Conservation (phyloP, 2,888 invertebrate species). For the Heliothis peltigera region DNA sequence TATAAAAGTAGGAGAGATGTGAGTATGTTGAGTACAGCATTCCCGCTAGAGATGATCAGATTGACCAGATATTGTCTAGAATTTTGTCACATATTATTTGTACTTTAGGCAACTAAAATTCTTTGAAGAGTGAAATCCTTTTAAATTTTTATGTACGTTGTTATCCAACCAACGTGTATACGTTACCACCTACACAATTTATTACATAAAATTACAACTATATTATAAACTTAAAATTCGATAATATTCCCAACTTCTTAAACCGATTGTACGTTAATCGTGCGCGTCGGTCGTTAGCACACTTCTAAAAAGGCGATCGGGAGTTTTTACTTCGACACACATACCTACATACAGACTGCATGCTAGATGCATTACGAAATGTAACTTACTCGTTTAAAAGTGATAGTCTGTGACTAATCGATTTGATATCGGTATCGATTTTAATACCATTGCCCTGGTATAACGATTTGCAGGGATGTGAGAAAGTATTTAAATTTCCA, state of each 20-base stretch:
- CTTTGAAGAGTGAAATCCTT: background rate
- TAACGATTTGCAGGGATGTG: conserved; percentile 25
- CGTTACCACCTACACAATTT: background rate
- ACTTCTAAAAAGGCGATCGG: conserved; percentile 53
- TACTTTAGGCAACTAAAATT: background rate
- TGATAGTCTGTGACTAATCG: conserved; percentile 60
- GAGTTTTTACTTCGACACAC: conserved; percentile 60
- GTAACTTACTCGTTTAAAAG: conserved; percentile 47
- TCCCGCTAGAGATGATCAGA: conserved; percentile 27
- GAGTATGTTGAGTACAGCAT: background rate
- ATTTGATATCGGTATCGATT: conserved; percentile 30
- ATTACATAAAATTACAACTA: conserved; percentile 25
- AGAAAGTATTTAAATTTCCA: conserved; percentile 46
- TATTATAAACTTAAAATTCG: conserved; percentile 22
- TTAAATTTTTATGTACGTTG: too few relatives aligned
- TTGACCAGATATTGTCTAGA: too few relatives aligned
- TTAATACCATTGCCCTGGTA: conserved; percentile 30
- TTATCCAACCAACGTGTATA: conserved; percentile 27
- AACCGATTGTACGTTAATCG: conserved; percentile 32
- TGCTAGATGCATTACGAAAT: conserved; percentile 63
- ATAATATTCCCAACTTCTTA: conserved; percentile 36
- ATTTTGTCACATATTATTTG: too few relatives aligned
- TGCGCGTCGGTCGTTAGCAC: conserved; percentile 58
- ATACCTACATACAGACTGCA: conserved; percentile 60
- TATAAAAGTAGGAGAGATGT: background rate